Evolutionary conservation across 1,140 invertebrate species (phyloP), one percentile per base, ranked within the genome.

Genomic region (Oedothorax gibbosus): DNA sequence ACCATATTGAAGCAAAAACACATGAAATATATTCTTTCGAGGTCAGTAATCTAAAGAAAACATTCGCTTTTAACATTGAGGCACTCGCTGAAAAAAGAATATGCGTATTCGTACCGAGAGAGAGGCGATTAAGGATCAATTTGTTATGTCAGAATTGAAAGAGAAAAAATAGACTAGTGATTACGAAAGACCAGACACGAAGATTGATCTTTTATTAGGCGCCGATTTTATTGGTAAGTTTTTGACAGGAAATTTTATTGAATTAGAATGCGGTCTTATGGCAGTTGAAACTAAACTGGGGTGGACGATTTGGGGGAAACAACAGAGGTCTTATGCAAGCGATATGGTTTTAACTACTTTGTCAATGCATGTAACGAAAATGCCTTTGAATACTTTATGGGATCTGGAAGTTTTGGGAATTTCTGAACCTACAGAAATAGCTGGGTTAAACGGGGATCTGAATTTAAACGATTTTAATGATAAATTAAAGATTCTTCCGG

Each of bases 21-120:
- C 66, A 82, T 72, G n/a, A 50, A 20, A 14, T 82, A 53, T 82
- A 62, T 72, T n/a, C 66, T n/a, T n/a, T n/a, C 7, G 56, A 82
- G 62, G 68, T 62, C 14, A 51, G 54, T 82, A 64, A 72, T 82
- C 71, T 69, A 71, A 71, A 71, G 2, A 15, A 35, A 49, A 56
- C 21, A 18, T 82, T 71, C 64, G 12, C 35, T 82, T 82, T 66
- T 72, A 60, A 18, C 5, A 60, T 72, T 53, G 68, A 72, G 20
- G 68, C 51, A 72, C n/a, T 62, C 20, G 60, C 56, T 60, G 54
- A 72, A 20, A 60, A 60, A 71, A 72, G 0, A 14, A 82, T 62
- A 50, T 72, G 79, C 11, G 21, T 54, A 18, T 82, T 72, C 62
- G 51, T 72, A 62, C 68, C 68, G 6, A 71, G 21, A n/a, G n/a